A percentile compares a stretch with the other conserved stretches of the same genome.
Evolutionary conservation across 2,797 vertebrate genomes (phyloP).

Genomic region (Acanthiza pusilla): DNA sequence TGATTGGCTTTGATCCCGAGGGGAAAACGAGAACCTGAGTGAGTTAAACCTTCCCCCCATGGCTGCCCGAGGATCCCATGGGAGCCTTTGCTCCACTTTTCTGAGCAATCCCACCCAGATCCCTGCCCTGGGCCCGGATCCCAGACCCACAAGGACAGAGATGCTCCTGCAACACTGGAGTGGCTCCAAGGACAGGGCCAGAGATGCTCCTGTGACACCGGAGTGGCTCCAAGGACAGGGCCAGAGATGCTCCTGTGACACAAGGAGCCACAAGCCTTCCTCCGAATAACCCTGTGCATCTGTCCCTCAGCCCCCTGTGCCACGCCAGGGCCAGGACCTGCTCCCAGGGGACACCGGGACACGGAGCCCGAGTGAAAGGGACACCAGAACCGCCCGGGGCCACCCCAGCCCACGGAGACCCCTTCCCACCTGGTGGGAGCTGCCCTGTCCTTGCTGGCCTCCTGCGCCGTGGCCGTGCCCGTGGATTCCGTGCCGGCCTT

Average conservation of each 20-base stretch:
- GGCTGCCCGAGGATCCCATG: not conserved
- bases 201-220: not conserved
- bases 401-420: not conserved
- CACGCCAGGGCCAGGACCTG: not conserved
- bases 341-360: not conserved
- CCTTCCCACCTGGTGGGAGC: conserved; percentile 72
- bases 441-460: conserved; percentile 76
- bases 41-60: fast-evolving
- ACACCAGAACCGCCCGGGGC: fast-evolving
- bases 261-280: not conserved
- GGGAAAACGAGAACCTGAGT: fast-evolving
- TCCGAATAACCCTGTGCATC: not conserved
- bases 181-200: not conserved
- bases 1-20: fast-evolving
- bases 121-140: fast-evolving
- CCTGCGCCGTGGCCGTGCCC: conserved; percentile 72
- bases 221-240: not conserved
- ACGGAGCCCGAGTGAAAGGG: fast-evolving
- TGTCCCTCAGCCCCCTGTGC: fast-evolving
- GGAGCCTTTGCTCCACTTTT: not conserved
- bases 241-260: not conserved
- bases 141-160: not conserved
- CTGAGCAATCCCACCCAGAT: fast-evolving
- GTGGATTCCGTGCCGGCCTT: conserved; percentile 67
- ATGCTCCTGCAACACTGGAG: not conserved